Conservation (phyloP, 64 coral and sea anemone genomes). For the Astreopora myriophthalma region DNA sequence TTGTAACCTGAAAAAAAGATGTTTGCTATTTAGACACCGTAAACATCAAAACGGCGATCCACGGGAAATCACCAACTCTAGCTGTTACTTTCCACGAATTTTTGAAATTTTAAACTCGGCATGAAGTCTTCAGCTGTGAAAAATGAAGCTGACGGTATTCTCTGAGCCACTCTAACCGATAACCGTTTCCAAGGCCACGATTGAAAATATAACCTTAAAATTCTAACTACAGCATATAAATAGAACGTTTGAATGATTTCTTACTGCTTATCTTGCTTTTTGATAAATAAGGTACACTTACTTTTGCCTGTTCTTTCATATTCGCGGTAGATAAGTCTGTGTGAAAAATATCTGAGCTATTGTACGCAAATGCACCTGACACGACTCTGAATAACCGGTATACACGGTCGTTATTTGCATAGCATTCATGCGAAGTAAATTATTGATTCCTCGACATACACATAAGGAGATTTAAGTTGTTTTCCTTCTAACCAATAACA, state of each 20-base stretch:
- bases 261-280: neutral
- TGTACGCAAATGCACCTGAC: neutral
- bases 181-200: neutral
- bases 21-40: too few relatives aligned
- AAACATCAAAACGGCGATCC: too few relatives aligned
- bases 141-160: neutral
- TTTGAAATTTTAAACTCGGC: neutral
- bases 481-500: too few relatives aligned
- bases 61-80: too few relatives aligned
- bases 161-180: too few relatives aligned
- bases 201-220: too few relatives aligned
- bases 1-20: too few relatives aligned
- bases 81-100: too few relatives aligned
- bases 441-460: constrained; percentile 7
- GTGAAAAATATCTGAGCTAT: neutral
- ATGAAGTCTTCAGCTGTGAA: neutral
- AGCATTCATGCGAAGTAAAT: constrained; percentile 27
- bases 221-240: neutral
- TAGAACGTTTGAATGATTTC: neutral
- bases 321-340: neutral
- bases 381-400: neutral
- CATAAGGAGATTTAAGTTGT: too few relatives aligned
- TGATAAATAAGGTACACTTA: neutral
- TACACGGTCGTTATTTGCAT: constrained; percentile 8
- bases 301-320: constrained; percentile 26